phyloP scores from a whole-genome alignment of 2,797 vertebrate genomes.

The Thamnophis elegans region DNA sequence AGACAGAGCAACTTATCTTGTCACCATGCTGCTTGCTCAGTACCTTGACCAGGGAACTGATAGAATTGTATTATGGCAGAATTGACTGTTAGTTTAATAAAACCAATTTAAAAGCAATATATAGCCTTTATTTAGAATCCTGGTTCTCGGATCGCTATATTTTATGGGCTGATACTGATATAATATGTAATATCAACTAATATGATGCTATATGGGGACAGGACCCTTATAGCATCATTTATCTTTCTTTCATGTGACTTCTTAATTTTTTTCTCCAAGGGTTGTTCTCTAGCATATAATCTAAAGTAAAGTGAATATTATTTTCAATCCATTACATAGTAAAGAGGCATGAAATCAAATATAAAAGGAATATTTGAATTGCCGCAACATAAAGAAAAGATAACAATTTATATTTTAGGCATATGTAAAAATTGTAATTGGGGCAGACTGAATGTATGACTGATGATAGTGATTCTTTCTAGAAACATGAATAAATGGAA shows the following conservation, averaged over 20 bases:
- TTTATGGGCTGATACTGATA: neutral
- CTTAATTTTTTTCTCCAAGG: neutral
- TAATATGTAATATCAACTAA: neutral
- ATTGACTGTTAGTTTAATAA: slow-evolving; percentile 72
- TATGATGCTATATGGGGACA: neutral
- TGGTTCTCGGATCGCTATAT: neutral
- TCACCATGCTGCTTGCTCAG: slow-evolving; percentile 77
- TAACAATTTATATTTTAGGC: neutral
- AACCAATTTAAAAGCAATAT: slow-evolving; percentile 58
- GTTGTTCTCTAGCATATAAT: neutral
- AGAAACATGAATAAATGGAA: neutral
- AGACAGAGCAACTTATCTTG: slow-evolving; percentile 80
- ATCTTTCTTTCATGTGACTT: neutral
- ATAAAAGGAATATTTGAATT: neutral
- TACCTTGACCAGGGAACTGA: slow-evolving; percentile 71
- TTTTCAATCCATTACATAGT: neutral
- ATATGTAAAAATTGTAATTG: neutral
- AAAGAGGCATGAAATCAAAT: neutral
- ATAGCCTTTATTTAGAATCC: slow-evolving; percentile 30
- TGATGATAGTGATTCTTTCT: neutral
- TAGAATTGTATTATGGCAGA: slow-evolving; percentile 64
- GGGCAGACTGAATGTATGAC: neutral
- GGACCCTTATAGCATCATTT: neutral
- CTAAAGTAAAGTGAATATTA: neutral
- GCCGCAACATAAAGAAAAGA: neutral